These are phyloP conservation scores for Naja naja DNA, from an alignment of 2,113 vertebrate genomes.

Conservation along the genomic window DNA sequence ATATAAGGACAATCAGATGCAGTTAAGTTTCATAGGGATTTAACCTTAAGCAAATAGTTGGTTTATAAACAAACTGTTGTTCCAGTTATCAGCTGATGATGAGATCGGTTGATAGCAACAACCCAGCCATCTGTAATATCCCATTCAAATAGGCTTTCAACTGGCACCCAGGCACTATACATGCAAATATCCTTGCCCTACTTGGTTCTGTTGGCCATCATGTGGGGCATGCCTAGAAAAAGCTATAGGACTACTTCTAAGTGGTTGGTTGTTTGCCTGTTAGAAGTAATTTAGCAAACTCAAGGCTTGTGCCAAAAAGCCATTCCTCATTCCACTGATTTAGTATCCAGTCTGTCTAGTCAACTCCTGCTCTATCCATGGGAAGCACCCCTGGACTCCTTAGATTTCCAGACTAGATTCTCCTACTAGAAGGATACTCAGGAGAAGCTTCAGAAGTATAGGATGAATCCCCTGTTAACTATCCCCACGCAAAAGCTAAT, in stretches of 20 bases:
- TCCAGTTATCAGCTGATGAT: neutral
- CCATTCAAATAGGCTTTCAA: neutral
- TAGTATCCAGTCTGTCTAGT: slow-evolving; percentile 60
- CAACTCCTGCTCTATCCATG: slow-evolving; percentile 48
- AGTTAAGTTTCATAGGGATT: slow-evolving; percentile 26
- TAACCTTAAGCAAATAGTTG: neutral
- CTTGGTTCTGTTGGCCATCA: neutral
- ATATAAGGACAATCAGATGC: neutral
- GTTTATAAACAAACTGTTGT: neutral
- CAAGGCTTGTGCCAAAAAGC: slow-evolving; percentile 31
- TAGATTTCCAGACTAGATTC: slow-evolving; percentile 62
- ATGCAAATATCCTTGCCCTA: slow-evolving; percentile 44
- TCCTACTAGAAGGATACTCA: slow-evolving; percentile 46
- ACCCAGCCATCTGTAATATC: neutral
- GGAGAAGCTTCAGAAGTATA: slow-evolving; percentile 52
- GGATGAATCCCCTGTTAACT: slow-evolving; percentile 14
- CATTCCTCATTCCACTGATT: slow-evolving; percentile 65
- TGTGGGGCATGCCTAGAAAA: neutral
- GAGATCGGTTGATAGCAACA: slow-evolving; percentile 25
- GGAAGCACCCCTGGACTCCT: slow-evolving; percentile 54
- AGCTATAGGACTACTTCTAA: neutral
- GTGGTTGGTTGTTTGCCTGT: neutral
- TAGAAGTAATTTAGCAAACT: slow-evolving; percentile 40
- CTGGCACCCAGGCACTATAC: slow-evolving; percentile 37
- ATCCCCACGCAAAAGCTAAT: neutral